Conservation (phyloP, 2,113 vertebrate species). For the Hippocampus comes region DNA sequence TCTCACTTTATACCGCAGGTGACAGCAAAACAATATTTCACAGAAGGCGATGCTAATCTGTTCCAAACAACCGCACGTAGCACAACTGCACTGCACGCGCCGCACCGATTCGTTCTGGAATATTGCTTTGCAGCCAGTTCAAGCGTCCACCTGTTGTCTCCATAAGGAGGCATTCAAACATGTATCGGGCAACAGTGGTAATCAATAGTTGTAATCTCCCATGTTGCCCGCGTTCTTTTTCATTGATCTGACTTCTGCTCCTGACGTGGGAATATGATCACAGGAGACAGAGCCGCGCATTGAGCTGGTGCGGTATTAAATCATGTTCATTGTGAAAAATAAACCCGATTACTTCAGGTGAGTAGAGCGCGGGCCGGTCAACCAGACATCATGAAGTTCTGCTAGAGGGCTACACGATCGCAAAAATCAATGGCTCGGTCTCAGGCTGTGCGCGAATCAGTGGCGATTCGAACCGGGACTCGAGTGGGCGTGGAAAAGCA, state of each 20-base stretch:
- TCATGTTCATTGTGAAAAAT: not conserved
- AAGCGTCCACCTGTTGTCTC: constrained; percentile 53
- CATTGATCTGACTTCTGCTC: constrained; percentile 5
- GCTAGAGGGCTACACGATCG: not conserved
- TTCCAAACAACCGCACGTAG: constrained; percentile 6
- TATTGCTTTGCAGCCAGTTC: constrained; percentile 6
- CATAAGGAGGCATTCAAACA: constrained; percentile 61
- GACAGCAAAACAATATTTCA: constrained; percentile 15
- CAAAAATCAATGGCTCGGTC: not conserved
- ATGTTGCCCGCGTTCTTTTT: constrained; percentile 35
- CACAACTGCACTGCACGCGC: not conserved
- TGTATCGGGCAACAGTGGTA: constrained; percentile 36
- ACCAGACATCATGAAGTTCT: not conserved
- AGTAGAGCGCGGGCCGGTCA: not conserved
- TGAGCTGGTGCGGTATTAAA: not conserved
- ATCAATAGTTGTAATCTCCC: constrained; percentile 64
- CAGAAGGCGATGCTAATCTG: constrained; percentile 34
- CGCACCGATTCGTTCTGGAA: not conserved
- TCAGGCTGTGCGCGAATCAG: not conserved
- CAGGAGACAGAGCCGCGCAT: not conserved
- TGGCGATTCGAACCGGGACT: too few relatives aligned
- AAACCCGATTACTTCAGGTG: not conserved
- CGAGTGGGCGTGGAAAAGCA: too few relatives aligned
- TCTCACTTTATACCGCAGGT: constrained; percentile 7
- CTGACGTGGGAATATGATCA: not conserved